A percentile compares a stretch with the other conserved stretches of the same genome.
These are phyloP conservation scores for Plusia festucae DNA, from an alignment of 2,888 invertebrate genomes.

Conservation along the genomic window DNA sequence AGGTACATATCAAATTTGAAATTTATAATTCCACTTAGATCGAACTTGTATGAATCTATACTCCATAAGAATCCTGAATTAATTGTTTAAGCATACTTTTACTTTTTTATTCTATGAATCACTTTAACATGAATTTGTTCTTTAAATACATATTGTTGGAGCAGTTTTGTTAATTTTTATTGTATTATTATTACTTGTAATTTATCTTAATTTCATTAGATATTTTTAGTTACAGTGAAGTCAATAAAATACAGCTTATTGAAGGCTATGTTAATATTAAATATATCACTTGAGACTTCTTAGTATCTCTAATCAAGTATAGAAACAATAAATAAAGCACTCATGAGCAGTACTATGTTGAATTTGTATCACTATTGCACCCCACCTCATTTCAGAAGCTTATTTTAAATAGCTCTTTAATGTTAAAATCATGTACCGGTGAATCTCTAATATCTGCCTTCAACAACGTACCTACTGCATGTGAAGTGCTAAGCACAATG, in stretches of 20 bases:
- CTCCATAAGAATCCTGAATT: constrained; percentile 36
- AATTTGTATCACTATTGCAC: constrained; percentile 9
- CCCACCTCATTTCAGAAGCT: background rate
- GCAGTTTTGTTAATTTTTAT: constrained; percentile 27
- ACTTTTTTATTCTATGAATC: constrained; percentile 42
- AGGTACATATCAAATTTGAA: constrained; percentile 74
- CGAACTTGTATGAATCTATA: constrained; percentile 42
- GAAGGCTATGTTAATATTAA: background rate
- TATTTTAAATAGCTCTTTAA: constrained; percentile 5
- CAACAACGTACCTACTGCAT: constrained; percentile 45
- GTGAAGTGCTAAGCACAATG: constrained; percentile 26
- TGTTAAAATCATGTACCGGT: constrained; percentile 11
- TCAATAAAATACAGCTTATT: constrained; percentile 5
- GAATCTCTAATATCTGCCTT: constrained; percentile 18
- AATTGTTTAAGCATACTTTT: constrained; percentile 28
- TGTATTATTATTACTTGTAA: constrained; percentile 20
- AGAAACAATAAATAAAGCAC: background rate
- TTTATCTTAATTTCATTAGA: constrained; percentile 20
- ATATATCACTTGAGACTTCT: background rate
- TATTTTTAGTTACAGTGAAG: constrained; percentile 30
- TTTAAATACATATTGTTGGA: constrained; percentile 30
- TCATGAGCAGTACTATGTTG: constrained; percentile 44
- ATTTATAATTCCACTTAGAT: constrained; percentile 58
- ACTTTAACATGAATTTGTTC: constrained; percentile 36
- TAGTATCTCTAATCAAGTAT: background rate